These are phyloP conservation scores for Drosophila testacea DNA, from an alignment of 2,888 invertebrate species.

Conservation along the genomic window DNA sequence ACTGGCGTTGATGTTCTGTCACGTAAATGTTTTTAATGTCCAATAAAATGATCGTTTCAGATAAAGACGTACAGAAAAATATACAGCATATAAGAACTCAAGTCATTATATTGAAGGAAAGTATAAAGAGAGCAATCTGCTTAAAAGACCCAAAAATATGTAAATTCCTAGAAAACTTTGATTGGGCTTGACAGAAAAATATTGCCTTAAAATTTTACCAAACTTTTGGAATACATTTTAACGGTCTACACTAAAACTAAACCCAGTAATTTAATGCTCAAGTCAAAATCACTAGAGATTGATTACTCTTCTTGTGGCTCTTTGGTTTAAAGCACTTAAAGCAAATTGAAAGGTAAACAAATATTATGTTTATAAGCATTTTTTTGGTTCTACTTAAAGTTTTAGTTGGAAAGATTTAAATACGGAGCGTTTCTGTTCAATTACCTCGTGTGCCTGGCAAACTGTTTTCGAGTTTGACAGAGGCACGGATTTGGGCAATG, in stretches of 20 bases:
- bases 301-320: neutral
- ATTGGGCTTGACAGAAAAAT: neutral
- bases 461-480: constrained; percentile 58
- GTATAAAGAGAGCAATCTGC: neutral
- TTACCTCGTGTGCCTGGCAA: constrained; percentile 30
- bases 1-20: constrained; percentile 59
- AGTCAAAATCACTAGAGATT: neutral
- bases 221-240: neutral
- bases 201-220: neutral
- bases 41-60: constrained; percentile 69
- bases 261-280: neutral
- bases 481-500: constrained; percentile 42
- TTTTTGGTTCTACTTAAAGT: neutral
- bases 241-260: neutral
- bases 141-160: constrained; percentile 17
- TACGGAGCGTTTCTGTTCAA: constrained; percentile 1
- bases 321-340: too few species aligned
- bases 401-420: constrained; percentile 1
- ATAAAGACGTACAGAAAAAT: constrained; percentile 55
- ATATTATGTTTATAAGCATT: neutral
- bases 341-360: too few species aligned
- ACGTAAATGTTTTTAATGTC: constrained; percentile 77
- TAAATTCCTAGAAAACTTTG: constrained; percentile 10
- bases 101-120: neutral
- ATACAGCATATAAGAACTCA: constrained; percentile 23